Conservation (phyloP, 2,113 vertebrate species). For the Halcyon malimbica region DNA sequence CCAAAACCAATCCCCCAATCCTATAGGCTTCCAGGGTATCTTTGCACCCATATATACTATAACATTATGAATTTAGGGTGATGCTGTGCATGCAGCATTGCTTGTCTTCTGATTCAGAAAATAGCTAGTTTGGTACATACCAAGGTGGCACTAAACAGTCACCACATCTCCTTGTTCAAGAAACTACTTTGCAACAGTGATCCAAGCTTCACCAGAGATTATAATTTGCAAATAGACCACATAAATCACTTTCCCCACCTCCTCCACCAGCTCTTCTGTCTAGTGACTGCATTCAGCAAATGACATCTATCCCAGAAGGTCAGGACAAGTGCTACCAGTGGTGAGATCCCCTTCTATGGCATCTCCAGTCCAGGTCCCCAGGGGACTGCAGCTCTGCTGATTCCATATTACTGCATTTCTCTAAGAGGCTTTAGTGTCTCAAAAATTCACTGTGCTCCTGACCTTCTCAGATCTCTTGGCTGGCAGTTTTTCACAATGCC, state of each 20-base stretch:
- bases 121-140: not conserved
- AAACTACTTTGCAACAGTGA: not conserved
- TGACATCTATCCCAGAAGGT: conserved; percentile 6
- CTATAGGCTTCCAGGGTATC: not conserved
- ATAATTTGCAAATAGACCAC: fast-evolving
- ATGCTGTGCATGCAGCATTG: not conserved
- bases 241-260: conserved; percentile 14
- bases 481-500: not conserved
- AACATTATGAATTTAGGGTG: not conserved
- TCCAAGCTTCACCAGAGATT: not conserved
- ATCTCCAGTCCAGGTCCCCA: not conserved
- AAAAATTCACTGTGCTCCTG: not conserved
- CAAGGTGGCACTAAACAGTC: not conserved
- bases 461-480: not conserved
- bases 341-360: not conserved
- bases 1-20: not conserved
- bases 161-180: not conserved
- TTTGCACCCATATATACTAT: not conserved
- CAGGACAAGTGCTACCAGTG: not conserved
- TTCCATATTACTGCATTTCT: conserved; percentile 23
- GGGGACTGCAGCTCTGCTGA: not conserved
- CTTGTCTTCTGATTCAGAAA: not conserved
- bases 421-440: conserved; percentile 5
- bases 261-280: not conserved
- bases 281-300: not conserved